Percentiles rank a stretch among this genome's conserved stretches.
phyloP scores from a whole-genome alignment of 2,797 vertebrate species.

The Eremophila alpestris region DNA sequence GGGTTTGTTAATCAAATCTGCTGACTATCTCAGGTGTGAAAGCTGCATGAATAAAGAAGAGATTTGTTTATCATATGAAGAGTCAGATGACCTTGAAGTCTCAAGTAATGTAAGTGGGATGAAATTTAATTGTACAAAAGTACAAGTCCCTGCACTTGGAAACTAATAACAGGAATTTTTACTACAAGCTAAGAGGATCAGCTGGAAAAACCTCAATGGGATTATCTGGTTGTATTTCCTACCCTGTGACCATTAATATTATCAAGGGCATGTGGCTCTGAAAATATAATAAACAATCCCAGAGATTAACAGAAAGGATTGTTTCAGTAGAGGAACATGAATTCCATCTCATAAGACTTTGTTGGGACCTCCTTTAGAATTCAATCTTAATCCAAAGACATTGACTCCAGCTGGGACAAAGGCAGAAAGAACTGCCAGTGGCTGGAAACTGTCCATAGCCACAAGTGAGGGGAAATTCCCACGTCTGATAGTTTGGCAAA shows the following conservation, averaged over 20 bases:
- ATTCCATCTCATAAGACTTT: neutral
- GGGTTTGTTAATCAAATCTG: constrained; percentile 27
- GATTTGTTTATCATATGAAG: neutral
- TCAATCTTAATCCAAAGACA: neutral
- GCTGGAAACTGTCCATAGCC: neutral
- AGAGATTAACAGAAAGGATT: neutral
- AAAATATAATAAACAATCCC: neutral
- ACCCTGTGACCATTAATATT: neutral
- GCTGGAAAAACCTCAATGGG: neutral
- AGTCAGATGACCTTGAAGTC: constrained; percentile 17
- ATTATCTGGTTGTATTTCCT: neutral
- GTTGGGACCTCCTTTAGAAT: neutral
- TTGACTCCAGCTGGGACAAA: neutral
- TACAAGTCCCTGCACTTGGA: neutral
- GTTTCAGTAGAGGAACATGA: neutral
- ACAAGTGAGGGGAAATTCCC: neutral
- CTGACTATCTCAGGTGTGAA: constrained; percentile 19
- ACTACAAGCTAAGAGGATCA: neutral
- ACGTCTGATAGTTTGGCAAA: neutral
- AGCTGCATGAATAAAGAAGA: neutral
- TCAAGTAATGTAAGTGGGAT: neutral
- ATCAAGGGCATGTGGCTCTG: fast-evolving
- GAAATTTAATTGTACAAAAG: neutral
- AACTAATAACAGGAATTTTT: neutral
- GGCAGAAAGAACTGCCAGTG: neutral